phyloP scores from a whole-genome alignment of 2,888 invertebrate genomes.

The Isotomurus palustris region DNA sequence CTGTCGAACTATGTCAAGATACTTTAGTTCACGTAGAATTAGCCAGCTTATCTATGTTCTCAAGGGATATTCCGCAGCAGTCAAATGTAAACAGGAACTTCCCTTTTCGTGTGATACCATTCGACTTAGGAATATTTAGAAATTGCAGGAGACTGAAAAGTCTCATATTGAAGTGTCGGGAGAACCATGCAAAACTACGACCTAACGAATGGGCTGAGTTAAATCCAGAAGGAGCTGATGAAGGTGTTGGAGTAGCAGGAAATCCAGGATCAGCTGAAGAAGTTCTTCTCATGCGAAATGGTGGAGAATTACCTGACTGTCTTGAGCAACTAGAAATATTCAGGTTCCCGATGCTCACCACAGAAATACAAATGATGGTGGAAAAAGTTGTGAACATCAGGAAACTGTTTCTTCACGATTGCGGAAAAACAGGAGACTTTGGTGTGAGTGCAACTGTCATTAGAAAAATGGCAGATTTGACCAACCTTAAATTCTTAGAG shows the following conservation, averaged over 20 bases:
- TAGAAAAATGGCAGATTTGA: slow-evolving; percentile 19
- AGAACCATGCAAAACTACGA: slow-evolving; percentile 31
- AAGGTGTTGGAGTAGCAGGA: slow-evolving; percentile 6
- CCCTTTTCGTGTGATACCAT: slow-evolving; percentile 25
- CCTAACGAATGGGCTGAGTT: slow-evolving; percentile 21
- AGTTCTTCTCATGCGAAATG: slow-evolving; percentile 32
- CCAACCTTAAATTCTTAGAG: slow-evolving; percentile 32
- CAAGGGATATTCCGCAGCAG: slow-evolving; percentile 17
- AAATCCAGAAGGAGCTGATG: slow-evolving; percentile 6
- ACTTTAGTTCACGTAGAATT: slow-evolving; percentile 35
- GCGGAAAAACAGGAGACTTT: slow-evolving; percentile 27
- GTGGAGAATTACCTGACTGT: slow-evolving; percentile 27
- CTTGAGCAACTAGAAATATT: slow-evolving; percentile 35
- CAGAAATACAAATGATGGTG: slow-evolving; percentile 28
- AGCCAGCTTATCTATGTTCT: slow-evolving; percentile 35
- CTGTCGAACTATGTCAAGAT: slow-evolving; percentile 17
- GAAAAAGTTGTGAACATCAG: slow-evolving; percentile 22
- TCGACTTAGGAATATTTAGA: slow-evolving; percentile 34
- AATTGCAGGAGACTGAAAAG: slow-evolving; percentile 30
- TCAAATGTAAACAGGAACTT: slow-evolving; percentile 1
- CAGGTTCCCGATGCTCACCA: slow-evolving; percentile 32
- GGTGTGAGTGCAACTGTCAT: slow-evolving; percentile 33
- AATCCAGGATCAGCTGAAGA: slow-evolving; percentile 23
- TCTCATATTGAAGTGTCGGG: slow-evolving; percentile 29
- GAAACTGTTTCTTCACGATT: slow-evolving; percentile 36